Evolutionary conservation across 2,888 invertebrate species (phyloP), one percentile per base, ranked within the genome.

Genomic region (Gymnosoma rotundatum): DNA sequence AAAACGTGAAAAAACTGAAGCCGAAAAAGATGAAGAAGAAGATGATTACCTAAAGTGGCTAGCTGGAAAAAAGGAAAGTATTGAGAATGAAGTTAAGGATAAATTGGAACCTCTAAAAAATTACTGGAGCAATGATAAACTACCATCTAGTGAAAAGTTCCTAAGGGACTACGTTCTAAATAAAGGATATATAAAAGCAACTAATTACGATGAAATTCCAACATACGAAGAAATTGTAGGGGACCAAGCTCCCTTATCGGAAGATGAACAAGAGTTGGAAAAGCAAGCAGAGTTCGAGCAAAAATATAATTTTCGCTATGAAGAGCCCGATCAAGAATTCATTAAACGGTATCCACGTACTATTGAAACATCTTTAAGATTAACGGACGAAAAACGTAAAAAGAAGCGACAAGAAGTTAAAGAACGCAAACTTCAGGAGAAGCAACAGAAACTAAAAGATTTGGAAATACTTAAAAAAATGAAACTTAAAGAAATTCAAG

Each of bases 241-340:
- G 82, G 93, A 92, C 32, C 93, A 93, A 58, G 93, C 93, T 14
- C 93, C 93, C 25, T 93, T 95, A 0, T 95, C 95, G 0, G 97
- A 96, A 75, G 98, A 98, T 90, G 97, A 98, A 90, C 93, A 94
- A 86, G 94, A 94, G 61, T 93, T 98, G 38, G 95, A 96, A 88
- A 94, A 96, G 89, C 97, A 97, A 92, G 97, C 96, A 86, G 95
- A 96, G 91, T 99, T 98, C 93, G 99, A 99, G 90, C 94, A 96
- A 61, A 98, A 98, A 87, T 99, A 96, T 92, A 99, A 99, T 93
- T 98, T 98, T 92, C 94, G 99, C 85, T 99, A 96, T 92, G 98
- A 99, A 92, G 98, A 99, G 92, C 99, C 98, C 0, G 98, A 99
- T 92, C 94, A 96, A 64, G 97, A 98, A 88, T 98, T 96, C 92